Evolutionary conservation across 2,888 invertebrate genomes (phyloP).

Genomic region (Rhamnusium bicolor): DNA sequence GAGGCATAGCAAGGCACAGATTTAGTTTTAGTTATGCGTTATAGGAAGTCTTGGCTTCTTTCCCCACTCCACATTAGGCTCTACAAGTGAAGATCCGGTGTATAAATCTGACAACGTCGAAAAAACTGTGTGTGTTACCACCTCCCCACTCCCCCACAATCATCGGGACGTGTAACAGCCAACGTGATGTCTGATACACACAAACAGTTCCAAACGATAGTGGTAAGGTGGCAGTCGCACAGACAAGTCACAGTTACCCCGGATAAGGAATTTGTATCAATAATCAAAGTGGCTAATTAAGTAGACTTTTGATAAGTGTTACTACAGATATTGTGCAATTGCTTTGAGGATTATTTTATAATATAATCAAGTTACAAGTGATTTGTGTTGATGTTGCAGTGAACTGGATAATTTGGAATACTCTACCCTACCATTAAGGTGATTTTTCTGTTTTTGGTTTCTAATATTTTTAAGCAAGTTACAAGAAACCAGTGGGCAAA

Average conservation of each 20-base stretch:
- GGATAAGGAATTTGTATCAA: slow-evolving; percentile 29
- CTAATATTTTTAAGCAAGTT: too few species aligned
- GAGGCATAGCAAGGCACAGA: slow-evolving; percentile 5
- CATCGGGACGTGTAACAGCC: slow-evolving; percentile 47
- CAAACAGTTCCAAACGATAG: slow-evolving; percentile 67
- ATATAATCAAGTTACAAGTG: slow-evolving; percentile 44
- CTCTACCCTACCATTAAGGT: slow-evolving; percentile 42
- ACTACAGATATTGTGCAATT: slow-evolving; percentile 34
- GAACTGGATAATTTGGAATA: slow-evolving; percentile 47
- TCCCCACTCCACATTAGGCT: slow-evolving; percentile 53
- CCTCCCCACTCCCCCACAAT: slow-evolving; percentile 64
- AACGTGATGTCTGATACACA: slow-evolving; percentile 51
- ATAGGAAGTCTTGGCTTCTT: slow-evolving; percentile 67
- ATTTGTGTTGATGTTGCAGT: slow-evolving; percentile 47
- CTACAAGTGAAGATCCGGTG: slow-evolving; percentile 70
- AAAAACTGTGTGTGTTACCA: slow-evolving; percentile 52
- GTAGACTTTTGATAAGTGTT: slow-evolving; percentile 37
- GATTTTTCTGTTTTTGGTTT: slow-evolving; percentile 24
- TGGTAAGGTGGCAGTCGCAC: slow-evolving; percentile 69
- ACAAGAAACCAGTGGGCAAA: too few species aligned
- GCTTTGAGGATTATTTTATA: slow-evolving; percentile 39
- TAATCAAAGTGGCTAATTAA: slow-evolving; percentile 16
- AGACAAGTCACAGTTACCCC: slow-evolving; percentile 69
- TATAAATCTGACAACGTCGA: slow-evolving; percentile 56
- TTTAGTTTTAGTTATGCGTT: slow-evolving; percentile 46